Evolutionary conservation across 2,888 invertebrate genomes (phyloP).

Genomic region (Coleophora deauratella): DNA sequence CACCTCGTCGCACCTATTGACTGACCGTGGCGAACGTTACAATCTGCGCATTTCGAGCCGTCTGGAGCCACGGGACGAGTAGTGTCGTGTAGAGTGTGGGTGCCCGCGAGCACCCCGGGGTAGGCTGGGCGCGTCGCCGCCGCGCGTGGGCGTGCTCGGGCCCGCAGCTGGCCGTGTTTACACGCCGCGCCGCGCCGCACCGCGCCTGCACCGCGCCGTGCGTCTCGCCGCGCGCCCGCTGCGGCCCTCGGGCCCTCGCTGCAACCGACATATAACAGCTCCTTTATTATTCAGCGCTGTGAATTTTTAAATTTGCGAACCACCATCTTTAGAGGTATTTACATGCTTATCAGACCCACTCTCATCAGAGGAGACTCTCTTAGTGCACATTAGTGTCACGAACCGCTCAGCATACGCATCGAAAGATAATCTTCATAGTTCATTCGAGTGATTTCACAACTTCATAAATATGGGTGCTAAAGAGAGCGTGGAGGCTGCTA

Average conservation of each 20-base stretch:
- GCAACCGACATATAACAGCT: constrained; percentile 51
- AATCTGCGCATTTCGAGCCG: constrained; percentile 51
- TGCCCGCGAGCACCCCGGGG: constrained; percentile 27
- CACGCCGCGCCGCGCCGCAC: constrained; percentile 27
- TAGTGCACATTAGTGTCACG: constrained; percentile 66
- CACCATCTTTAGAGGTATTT: constrained; percentile 63
- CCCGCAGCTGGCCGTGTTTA: constrained; percentile 40
- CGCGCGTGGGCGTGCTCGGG: constrained; percentile 29
- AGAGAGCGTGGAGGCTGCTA: constrained; percentile 87
- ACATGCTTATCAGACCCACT: constrained; percentile 57
- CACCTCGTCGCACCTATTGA: constrained; percentile 39
- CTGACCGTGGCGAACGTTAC: constrained; percentile 38
- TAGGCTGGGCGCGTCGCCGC: constrained; percentile 23
- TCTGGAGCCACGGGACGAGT: constrained; percentile 22
- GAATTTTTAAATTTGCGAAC: constrained; percentile 66
- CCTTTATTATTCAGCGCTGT: constrained; percentile 66
- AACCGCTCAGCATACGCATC: constrained; percentile 61
- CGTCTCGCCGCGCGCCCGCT: constrained; percentile 24
- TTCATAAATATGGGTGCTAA: constrained; percentile 83
- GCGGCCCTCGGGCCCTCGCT: constrained; percentile 38
- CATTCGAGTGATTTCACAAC: constrained; percentile 66
- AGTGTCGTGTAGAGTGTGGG: constrained; percentile 21
- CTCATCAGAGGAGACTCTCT: constrained; percentile 53
- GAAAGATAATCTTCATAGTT: constrained; percentile 59
- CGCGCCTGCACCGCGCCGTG: constrained; percentile 29